These are phyloP conservation scores for Scrobipalpa atriplicella DNA, from an alignment of 2,888 invertebrate genomes.

Conservation along the genomic window DNA sequence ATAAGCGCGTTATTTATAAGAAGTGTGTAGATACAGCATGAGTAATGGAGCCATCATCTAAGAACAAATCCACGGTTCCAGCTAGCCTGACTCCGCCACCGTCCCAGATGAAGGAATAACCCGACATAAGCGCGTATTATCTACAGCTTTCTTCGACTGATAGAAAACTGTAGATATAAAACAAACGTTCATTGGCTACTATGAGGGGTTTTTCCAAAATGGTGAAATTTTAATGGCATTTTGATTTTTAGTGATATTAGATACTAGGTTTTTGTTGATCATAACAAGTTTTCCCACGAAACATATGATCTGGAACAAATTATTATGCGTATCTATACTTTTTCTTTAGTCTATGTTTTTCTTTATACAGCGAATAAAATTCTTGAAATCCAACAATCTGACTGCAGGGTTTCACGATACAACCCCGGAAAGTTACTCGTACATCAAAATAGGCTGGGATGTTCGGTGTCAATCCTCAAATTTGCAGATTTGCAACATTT, in stretches of 20 bases:
- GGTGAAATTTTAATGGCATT: too few relatives aligned
- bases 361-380: background rate
- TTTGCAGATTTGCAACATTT: background rate
- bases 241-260: too few relatives aligned
- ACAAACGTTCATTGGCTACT: too few relatives aligned
- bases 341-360: background rate
- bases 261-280: too few relatives aligned
- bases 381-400: background rate
- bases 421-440: background rate
- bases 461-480: background rate
- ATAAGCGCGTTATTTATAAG: conserved; percentile 4
- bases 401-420: background rate
- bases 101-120: conserved; percentile 48
- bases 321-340: background rate
- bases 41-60: too few relatives aligned
- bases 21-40: too few relatives aligned
- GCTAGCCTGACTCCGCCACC: conserved; percentile 39
- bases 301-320: background rate
- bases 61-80: conserved; percentile 49
- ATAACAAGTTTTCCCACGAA: too few relatives aligned
- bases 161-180: too few relatives aligned
- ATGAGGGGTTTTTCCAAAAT: too few relatives aligned
- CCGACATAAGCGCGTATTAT: background rate
- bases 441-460: background rate
- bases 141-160: too few relatives aligned